Percentiles rank a stretch among this genome's conserved stretches.
Conservation (phyloP, 2,113 vertebrate species). For the Podiceps cristatus region DNA sequence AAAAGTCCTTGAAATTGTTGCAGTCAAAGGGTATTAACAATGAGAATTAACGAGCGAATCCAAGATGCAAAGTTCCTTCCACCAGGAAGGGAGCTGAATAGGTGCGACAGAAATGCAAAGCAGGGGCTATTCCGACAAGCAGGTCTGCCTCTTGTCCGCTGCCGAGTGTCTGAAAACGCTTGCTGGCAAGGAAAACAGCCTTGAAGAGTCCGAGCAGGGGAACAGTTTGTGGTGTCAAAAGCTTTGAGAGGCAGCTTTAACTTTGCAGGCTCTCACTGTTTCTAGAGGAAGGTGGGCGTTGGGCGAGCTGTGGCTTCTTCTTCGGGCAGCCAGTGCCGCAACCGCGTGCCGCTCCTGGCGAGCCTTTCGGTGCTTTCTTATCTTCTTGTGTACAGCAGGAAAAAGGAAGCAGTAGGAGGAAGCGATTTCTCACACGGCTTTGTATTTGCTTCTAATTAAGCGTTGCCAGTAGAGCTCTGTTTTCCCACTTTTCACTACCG, state of each 20-base stretch:
- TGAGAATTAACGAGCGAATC: not conserved
- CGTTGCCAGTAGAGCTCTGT: not conserved
- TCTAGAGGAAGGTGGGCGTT: not conserved
- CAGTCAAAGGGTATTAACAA: not conserved
- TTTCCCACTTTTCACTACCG: conserved; percentile 28
- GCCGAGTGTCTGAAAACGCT: fast-evolving
- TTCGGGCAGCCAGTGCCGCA: not conserved
- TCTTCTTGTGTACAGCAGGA: conserved; percentile 68
- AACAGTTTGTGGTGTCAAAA: not conserved
- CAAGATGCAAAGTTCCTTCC: not conserved
- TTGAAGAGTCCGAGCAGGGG: not conserved
- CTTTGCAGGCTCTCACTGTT: fast-evolving
- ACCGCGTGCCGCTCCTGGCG: not conserved
- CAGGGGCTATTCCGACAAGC: not conserved
- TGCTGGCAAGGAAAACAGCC: not conserved
- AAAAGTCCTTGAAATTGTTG: not conserved
- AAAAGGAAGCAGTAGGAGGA: conserved; percentile 72
- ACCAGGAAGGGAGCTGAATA: not conserved
- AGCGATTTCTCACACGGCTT: conserved; percentile 66
- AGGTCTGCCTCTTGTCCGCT: not conserved
- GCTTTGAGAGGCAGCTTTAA: fast-evolving
- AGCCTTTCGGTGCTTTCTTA: conserved; percentile 13
- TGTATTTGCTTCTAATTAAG: conserved; percentile 25
- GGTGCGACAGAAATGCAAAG: fast-evolving
- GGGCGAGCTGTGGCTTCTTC: not conserved